These are phyloP conservation scores for Alentia gelatinosa DNA, from an alignment of 2,888 invertebrate genomes.

Conservation along the genomic window DNA sequence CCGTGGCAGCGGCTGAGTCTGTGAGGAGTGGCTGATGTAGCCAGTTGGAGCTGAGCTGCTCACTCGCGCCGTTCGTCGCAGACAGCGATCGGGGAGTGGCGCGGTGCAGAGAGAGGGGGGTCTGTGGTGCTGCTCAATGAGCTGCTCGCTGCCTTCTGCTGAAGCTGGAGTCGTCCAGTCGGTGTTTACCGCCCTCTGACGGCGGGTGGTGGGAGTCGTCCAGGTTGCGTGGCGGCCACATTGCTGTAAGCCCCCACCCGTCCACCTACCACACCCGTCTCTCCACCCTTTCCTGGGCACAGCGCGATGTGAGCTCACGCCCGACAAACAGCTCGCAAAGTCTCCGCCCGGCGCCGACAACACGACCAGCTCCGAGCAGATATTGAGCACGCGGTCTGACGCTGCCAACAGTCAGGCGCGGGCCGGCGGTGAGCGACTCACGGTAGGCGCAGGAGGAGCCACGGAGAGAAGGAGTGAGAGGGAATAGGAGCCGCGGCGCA, in stretches of 20 bases:
- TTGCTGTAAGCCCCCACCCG: not conserved
- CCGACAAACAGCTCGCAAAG: constrained; percentile 2
- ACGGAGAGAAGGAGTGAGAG: not conserved
- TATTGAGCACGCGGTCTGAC: not conserved
- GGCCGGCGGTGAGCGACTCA: not conserved
- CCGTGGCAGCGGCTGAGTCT: not conserved
- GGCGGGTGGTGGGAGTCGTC: not conserved
- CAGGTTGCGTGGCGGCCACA: no score
- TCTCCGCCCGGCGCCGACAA: not conserved
- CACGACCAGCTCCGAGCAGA: not conserved
- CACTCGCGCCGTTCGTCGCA: not conserved
- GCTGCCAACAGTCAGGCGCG: not conserved
- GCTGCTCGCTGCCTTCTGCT: not conserved
- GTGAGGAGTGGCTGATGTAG: not conserved
- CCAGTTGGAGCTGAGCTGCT: not conserved
- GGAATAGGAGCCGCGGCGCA: not conserved
- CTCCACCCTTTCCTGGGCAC: no score
- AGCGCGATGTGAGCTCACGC: not conserved
- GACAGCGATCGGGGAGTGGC: not conserved
- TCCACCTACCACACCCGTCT: no score
- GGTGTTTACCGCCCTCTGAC: constrained; percentile 1
- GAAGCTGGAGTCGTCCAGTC: not conserved
- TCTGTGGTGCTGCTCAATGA: not conserved
- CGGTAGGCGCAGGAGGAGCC: no score
- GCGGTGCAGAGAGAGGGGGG: not conserved